Evolutionary conservation across 53 echinoderm and acorn worm species (phyloP), one percentile per base, ranked within the genome.

Genomic region (Holothuria scabra): DNA sequence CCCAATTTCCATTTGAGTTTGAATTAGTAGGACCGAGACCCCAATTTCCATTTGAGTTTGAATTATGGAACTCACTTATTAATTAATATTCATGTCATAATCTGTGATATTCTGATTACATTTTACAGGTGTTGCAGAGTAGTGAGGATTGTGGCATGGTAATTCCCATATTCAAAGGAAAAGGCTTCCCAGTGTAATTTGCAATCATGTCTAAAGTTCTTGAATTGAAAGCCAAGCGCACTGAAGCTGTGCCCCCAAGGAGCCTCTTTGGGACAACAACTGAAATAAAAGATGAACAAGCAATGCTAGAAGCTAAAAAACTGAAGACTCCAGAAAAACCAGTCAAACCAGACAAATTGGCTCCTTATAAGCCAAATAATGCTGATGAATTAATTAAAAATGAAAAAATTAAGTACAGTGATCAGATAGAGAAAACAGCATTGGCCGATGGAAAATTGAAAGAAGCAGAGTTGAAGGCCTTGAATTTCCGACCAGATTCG

Each of bases 261-360:
- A 96, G 92, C 55, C 79, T 96, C 44, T 96, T 96, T 85, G 97
- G 97, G 18, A 93, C 93, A 12, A 56, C 84, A 23, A 85, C 92
- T 7, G 97, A 96, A 85, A 93, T 96, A 79, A 92, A 91, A 38
- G 87, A 92, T 65, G 83, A 86, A 29, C 66, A 87, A 46, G 92
- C 89, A 14, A 58, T 84, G 10, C 28, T 48, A 30, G 87, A 88
- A 66, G 82, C 87, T 30, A 59, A 87, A 4, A 35, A 74, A 21
- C 66, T 90, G 22, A 48, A 90, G 48, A 82, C 88, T 19, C 66
- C 83, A 31, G 62, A 62, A 31, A 74, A 84, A 35, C 86, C 65
- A 12, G 38, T 38, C 8, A 93, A 91, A 67, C 92, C 80, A 26
- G 93, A 96, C 85, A 96, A 92, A 32, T 83, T 92, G 13, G 87